Evolutionary conservation across 1,140 invertebrate species (phyloP), one percentile per base, ranked within the genome.

Genomic region (Heterodera carotae): DNA sequence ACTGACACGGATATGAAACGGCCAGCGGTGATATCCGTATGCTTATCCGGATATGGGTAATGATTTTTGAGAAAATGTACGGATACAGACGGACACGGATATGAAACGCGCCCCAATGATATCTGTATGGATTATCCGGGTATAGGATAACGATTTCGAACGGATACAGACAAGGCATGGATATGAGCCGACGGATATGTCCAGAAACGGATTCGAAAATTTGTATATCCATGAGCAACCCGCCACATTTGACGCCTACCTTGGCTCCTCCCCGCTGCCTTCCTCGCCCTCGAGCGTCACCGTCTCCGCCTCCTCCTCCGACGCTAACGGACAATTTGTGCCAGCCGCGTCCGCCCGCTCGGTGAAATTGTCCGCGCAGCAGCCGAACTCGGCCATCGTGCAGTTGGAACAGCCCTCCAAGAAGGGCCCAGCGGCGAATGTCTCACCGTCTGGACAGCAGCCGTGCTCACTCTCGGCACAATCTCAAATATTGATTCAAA

Each of bases 381-480:
- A 87, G 36, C 85, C 85, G 53, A 88, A 88, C 34, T 88, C 85
- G 31, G 85, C 76, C n/a, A 85, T 64, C 8, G 85, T 85, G 73
- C 85, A 86, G 78, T 86, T 89, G 25, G 89, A 83, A n/a, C 95
- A 97, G 0, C 94, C 94, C 82, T 93, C 92, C 76, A 92, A 92
- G 76, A 92, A 90, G 5, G 91, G 91, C 53, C 94, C 94, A 79
- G 90, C 89, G 1, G 94, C 93, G 7, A 92, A 89, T 0, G 94
- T 94, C n/a, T 89, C 85, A 77, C 94, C 92, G 72, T 89, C 89
- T 5, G 88, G 87, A 82, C 89, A 89, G 69, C 89, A 89, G 18
- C 94, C 93, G 86, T 90, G 93, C 2, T 94, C 92, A 87, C 92
- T 93, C 2, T 93, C 92, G 80, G 92, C 90, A 86, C 94, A 96